Conservation (phyloP, 2,888 invertebrate genomes). For the Orchesella flavescens region DNA sequence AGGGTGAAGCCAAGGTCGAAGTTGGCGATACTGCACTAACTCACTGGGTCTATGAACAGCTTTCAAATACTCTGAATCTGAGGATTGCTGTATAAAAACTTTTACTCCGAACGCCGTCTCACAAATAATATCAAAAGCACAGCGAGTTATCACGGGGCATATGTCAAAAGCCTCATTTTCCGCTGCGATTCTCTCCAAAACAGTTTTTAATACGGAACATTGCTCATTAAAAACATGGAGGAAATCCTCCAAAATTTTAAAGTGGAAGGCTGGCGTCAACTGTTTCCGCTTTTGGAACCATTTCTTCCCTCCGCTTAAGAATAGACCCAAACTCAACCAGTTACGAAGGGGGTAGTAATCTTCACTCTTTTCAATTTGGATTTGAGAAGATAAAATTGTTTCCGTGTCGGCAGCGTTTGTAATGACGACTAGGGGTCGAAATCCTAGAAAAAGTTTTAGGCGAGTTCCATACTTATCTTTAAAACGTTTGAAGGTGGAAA, state of each 20-base stretch:
- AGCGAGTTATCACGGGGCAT: constrained; percentile 79
- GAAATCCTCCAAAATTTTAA: constrained; percentile 79
- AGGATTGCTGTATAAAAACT: constrained; percentile 80
- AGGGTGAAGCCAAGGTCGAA: constrained; percentile 77
- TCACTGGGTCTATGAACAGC: constrained; percentile 73
- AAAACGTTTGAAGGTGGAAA: too few species aligned
- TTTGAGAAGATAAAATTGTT: constrained; percentile 65
- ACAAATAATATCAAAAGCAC: constrained; percentile 80
- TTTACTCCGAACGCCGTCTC: constrained; percentile 89
- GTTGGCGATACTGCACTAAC: constrained; percentile 7
- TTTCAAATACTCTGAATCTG: constrained; percentile 74
- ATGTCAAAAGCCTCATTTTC: constrained; percentile 76
- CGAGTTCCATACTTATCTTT: too few species aligned
- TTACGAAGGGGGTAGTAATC: constrained; percentile 65
- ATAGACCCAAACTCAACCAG: constrained; percentile 69
- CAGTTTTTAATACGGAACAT: constrained; percentile 75
- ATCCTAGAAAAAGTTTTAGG: too few species aligned
- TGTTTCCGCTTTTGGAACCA: constrained; percentile 79
- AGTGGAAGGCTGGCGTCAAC: constrained; percentile 81
- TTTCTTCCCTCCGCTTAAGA: constrained; percentile 75
- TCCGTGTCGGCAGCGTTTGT: constrained; percentile 41
- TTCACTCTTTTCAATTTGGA: constrained; percentile 61
- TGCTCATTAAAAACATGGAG: constrained; percentile 79
- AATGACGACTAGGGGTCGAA: too few species aligned
- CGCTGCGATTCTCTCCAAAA: constrained; percentile 74